Evolutionary conservation across 2,888 invertebrate species (phyloP).

Genomic region (Eupelmus urozonus): DNA sequence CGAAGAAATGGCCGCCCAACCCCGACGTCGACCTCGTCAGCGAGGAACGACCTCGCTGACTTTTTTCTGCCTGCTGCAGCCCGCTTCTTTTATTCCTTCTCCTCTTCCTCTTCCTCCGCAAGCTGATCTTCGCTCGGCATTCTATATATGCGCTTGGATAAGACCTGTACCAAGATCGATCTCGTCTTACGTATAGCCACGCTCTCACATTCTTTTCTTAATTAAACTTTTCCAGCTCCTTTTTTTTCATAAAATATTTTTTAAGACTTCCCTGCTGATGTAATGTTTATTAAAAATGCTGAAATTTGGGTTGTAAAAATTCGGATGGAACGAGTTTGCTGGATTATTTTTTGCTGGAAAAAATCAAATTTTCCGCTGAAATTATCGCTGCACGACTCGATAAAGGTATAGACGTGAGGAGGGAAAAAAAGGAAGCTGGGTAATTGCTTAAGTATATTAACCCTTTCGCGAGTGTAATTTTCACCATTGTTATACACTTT

Average conservation of each 20-base stretch:
- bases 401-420: too few species aligned
- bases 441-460: too few species aligned
- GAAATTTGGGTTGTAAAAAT: constrained; percentile 15
- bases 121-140: constrained; percentile 30
- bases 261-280: constrained; percentile 35
- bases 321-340: neutral
- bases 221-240: constrained; percentile 54
- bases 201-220: constrained; percentile 58
- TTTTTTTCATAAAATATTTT: constrained; percentile 37
- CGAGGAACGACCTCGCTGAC: constrained; percentile 65
- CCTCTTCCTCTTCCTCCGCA: neutral
- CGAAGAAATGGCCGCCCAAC: constrained; percentile 76
- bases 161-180: constrained; percentile 56
- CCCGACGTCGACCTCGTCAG: constrained; percentile 67
- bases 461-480: too few species aligned
- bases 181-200: constrained; percentile 51
- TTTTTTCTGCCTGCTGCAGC: constrained; percentile 60
- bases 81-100: constrained; percentile 33
- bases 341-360: neutral
- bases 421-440: too few species aligned
- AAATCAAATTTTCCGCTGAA: neutral
- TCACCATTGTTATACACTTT: too few species aligned
- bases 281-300: constrained; percentile 19
- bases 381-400: too few species aligned
- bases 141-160: constrained; percentile 46